Conservation (phyloP, 2,113 vertebrate species). For the Syngnathus typhle region DNA sequence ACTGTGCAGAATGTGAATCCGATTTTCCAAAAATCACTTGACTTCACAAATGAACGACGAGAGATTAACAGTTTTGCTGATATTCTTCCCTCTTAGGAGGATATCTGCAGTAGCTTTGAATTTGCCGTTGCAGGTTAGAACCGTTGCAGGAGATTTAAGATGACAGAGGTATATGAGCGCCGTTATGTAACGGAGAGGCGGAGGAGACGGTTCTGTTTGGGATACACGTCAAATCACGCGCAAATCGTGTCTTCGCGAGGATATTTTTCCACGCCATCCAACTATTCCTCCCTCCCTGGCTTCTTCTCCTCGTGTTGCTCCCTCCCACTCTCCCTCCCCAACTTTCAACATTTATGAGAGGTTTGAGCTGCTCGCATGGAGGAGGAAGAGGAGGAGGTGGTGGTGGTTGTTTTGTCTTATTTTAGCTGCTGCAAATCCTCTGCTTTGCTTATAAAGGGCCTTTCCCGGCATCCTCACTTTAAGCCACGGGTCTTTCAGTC, state of each 20-base stretch:
- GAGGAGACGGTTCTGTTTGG: neutral
- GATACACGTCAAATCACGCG: conserved; percentile 4
- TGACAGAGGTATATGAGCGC: conserved; percentile 20
- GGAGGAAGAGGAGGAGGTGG: conserved; percentile 10
- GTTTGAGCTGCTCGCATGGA: conserved; percentile 42
- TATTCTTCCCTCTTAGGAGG: conserved; percentile 17
- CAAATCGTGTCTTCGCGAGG: conserved; percentile 6
- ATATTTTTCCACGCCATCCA: conserved; percentile 1
- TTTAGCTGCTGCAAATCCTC: conserved; percentile 52
- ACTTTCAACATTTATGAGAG: conserved; percentile 58
- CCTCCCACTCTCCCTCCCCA: conserved; percentile 10
- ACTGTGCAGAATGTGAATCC: conserved; percentile 2
- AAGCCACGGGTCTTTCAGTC: neutral
- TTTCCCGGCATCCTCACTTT: neutral
- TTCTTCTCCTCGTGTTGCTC: conserved; percentile 11
- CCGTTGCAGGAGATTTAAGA: conserved; percentile 20
- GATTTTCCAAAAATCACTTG: conserved; percentile 16
- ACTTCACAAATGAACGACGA: conserved; percentile 28
- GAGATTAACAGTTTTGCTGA: conserved; percentile 8
- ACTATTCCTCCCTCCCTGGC: conserved; percentile 4
- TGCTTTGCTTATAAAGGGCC: conserved; percentile 15
- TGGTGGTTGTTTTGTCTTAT: conserved; percentile 54
- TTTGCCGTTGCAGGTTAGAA: conserved; percentile 16
- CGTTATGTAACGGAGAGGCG: conserved; percentile 28
- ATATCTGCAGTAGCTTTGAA: conserved; percentile 21